These are phyloP conservation scores for Branchinecta sandiegonensis DNA, from an alignment of 2,888 invertebrate genomes.

Conservation along the genomic window DNA sequence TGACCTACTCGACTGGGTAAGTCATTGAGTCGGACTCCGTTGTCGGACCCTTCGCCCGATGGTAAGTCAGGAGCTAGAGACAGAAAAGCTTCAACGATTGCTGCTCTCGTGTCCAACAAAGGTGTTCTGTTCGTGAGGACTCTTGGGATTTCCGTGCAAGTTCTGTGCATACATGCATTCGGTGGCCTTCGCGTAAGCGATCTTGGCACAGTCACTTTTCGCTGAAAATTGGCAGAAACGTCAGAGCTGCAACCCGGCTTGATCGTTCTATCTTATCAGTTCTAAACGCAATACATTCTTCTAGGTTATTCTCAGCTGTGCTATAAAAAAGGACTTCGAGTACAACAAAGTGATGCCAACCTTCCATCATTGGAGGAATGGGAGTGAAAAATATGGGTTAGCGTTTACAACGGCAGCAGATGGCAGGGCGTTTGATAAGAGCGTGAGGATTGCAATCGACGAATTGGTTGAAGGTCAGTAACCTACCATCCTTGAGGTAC, in stretches of 20 bases:
- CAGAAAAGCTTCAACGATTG: neutral
- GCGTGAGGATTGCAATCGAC: constrained; percentile 72
- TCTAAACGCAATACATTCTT: constrained; percentile 24
- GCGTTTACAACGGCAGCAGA: constrained; percentile 92
- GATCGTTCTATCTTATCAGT: too few relatives aligned
- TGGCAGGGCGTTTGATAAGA: constrained; percentile 83
- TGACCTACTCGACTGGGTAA: too few relatives aligned
- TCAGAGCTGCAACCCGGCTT: too few relatives aligned
- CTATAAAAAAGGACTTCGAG: constrained; percentile 86
- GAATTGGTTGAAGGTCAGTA: constrained; percentile 72
- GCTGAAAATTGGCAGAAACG: neutral
- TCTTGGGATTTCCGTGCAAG: constrained; percentile 9
- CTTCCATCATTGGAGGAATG: constrained; percentile 95
- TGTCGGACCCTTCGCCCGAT: too few relatives aligned
- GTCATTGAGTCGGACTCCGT: too few relatives aligned
- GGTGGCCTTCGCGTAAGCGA: neutral
- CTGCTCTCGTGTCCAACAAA: neutral
- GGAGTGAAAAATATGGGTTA: constrained; percentile 84
- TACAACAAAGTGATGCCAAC: constrained; percentile 97
- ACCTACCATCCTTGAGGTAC: too few relatives aligned
- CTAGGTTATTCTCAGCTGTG: constrained; percentile 83
- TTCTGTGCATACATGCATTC: neutral
- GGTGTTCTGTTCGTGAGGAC: neutral
- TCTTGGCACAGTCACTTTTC: neutral
- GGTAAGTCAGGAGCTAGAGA: too few relatives aligned